Base-by-base conservation (phyloP, 2,888 invertebrate species). In the Eueremaeus valkanovi region DNA sequence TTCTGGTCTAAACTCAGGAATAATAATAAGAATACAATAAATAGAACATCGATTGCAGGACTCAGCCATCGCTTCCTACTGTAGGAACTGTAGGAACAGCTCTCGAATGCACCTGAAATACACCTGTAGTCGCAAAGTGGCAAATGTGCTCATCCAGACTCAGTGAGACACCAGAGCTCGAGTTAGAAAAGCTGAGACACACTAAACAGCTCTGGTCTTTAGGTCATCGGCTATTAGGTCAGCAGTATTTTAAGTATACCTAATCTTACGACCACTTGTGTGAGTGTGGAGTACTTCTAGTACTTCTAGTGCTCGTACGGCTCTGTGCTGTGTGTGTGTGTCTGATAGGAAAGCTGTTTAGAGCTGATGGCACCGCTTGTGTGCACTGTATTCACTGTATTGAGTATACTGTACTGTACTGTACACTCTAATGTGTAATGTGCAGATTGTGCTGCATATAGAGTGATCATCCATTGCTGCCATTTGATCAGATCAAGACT, bases 211-310 rank as follows among this genome's bases (percentile, higher is more conserved):
- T 13, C 55, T 55, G 55, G 68, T 68, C 68, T 68, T 36, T 68
- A 68, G 68, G 68, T 68, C 68, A 68, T 36, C 68, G 63, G 40
- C 68, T 68, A 68, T 68, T 68, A 42, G 68, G 68, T 68, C 68
- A 66, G 36, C 66, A 68, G 68, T 68, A 68, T 68, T 55, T 45
- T 55, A 55, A 55, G 55, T 55, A 55, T 55, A 55, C 27, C 55
- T 27, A n/a, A 55, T 45, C 45, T n/a, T n/a, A 18, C 11, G 42
- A 45, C 42, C 27, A 55, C n/a, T 45, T 45, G 16, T 45, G 45
- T 16, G 45, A 45, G 45, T 45, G 45, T 11, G 36, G 11, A 36
- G 36, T 45, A 45, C 45, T n/a, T n/a, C n/a, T n/a, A n/a, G n/a
- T n/a, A n/a, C n/a, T n/a, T n/a, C n/a, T n/a, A n/a, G n/a, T n/a